Percentiles rank a stretch among this genome's conserved stretches.
Evolutionary conservation across 2,888 invertebrate genomes (phyloP).

Genomic region (Chloromyia formosa): DNA sequence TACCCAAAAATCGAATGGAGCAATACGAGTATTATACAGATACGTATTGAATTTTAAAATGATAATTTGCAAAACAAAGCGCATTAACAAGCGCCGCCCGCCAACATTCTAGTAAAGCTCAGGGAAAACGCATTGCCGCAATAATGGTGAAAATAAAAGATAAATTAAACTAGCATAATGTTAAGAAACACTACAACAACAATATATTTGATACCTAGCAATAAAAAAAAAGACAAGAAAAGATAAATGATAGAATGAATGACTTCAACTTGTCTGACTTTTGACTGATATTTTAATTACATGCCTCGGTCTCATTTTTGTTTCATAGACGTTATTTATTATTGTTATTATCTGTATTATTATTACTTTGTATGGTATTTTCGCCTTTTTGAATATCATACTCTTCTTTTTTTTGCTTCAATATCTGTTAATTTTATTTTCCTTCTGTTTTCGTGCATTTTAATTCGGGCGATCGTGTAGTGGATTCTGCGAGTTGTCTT

Average conservation of each 20-base stretch:
- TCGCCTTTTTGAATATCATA: neutral
- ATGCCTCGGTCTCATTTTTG: constrained; percentile 40
- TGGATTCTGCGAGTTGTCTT: no score
- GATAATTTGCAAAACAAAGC: constrained; percentile 41
- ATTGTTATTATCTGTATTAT: constrained; percentile 34
- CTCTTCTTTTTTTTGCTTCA: no score
- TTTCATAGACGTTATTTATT: constrained; percentile 43
- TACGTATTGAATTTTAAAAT: neutral
- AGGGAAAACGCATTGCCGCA: neutral
- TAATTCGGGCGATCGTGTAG: no score
- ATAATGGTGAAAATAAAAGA: neutral
- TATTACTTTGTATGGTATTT: neutral
- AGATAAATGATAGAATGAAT: constrained; percentile 12
- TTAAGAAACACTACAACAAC: neutral
- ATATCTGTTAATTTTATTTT: no score
- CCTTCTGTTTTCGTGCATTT: no score
- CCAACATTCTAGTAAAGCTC: neutral
- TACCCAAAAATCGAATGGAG: neutral
- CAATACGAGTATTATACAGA: neutral
- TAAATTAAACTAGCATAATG: neutral
- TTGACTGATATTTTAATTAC: constrained; percentile 49
- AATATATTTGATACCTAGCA: neutral
- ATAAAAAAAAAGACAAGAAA: constrained; percentile 3
- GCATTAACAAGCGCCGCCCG: constrained; percentile 41
- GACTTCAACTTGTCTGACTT: constrained; percentile 41